These are phyloP conservation scores for Smittia aterrima DNA, from an alignment of 2,888 invertebrate genomes.

Conservation along the genomic window DNA sequence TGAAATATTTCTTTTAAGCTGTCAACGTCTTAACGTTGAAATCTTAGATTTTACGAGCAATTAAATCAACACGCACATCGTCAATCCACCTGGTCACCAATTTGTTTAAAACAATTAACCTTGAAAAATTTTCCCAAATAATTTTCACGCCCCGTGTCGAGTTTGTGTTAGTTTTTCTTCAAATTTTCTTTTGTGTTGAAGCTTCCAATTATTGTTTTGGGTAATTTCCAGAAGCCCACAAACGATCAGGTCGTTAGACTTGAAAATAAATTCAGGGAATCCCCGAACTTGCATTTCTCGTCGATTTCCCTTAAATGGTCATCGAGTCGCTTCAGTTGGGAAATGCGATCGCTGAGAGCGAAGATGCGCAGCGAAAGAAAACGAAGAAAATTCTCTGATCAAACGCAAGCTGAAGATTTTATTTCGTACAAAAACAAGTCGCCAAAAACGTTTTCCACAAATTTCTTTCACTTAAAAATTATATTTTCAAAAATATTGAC, in stretches of 20 bases:
- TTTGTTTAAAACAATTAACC: background rate
- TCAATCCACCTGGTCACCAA: no score
- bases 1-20: no score
- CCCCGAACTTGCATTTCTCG: background rate
- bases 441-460: background rate
- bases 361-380: background rate
- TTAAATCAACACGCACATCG: no score
- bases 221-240: conserved; percentile 21
- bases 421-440: background rate
- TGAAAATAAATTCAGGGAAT: background rate
- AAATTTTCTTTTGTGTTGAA: background rate
- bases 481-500: background rate
- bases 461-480: background rate
- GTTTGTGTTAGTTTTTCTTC: background rate
- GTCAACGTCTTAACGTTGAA: no score
- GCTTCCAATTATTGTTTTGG: background rate
- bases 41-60: no score
- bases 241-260: background rate
- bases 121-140: background rate
- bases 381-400: background rate
- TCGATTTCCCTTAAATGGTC: no score
- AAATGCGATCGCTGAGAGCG: background rate
- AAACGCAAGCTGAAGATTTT: background rate
- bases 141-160: background rate
- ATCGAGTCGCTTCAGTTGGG: no score